Percentiles rank a stretch among this genome's conserved stretches.
Conservation (phyloP, 2,888 invertebrate genomes). For the Isotomurus palustris region DNA sequence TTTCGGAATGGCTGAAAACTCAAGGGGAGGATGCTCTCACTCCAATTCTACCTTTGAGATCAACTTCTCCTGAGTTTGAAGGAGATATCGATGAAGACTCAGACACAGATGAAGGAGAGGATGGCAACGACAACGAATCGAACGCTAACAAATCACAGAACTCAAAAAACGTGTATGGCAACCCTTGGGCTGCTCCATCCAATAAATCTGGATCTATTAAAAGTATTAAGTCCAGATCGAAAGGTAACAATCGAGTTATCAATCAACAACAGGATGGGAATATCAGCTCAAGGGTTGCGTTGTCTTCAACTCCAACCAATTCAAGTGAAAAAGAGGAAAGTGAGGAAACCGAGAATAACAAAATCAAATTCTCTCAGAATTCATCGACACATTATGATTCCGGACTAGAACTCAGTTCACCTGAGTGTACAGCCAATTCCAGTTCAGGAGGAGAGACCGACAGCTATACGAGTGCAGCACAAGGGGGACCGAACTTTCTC, state of each 20-base stretch:
- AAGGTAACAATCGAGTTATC: slow-evolving; percentile 10
- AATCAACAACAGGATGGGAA: slow-evolving; percentile 25
- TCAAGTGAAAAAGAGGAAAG: background rate
- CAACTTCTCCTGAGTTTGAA: slow-evolving; percentile 15
- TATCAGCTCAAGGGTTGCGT: slow-evolving; percentile 46
- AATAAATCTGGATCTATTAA: slow-evolving; percentile 38
- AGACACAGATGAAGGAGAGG: slow-evolving; percentile 29
- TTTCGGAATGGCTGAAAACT: slow-evolving; percentile 45
- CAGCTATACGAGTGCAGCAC: background rate
- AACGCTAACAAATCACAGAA: slow-evolving; percentile 53
- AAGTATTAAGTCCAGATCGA: slow-evolving; percentile 23
- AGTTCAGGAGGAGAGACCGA: background rate
- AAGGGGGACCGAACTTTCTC: background rate
- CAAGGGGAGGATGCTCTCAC: slow-evolving; percentile 46
- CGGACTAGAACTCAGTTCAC: slow-evolving; percentile 44
- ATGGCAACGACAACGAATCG: slow-evolving; percentile 29
- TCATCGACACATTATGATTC: slow-evolving; percentile 36
- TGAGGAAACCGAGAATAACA: background rate
- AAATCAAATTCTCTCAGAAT: background rate
- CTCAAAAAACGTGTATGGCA: slow-evolving; percentile 57
- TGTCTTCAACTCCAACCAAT: slow-evolving; percentile 15
- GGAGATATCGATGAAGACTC: slow-evolving; percentile 24
- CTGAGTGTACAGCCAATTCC: slow-evolving; percentile 27
- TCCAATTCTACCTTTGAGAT: slow-evolving; percentile 23
- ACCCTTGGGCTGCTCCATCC: slow-evolving; percentile 52